Percentiles rank a stretch among this genome's conserved stretches.
Evolutionary conservation across 2,797 vertebrate genomes (phyloP).

Genomic region (Garrulus glandarius): DNA sequence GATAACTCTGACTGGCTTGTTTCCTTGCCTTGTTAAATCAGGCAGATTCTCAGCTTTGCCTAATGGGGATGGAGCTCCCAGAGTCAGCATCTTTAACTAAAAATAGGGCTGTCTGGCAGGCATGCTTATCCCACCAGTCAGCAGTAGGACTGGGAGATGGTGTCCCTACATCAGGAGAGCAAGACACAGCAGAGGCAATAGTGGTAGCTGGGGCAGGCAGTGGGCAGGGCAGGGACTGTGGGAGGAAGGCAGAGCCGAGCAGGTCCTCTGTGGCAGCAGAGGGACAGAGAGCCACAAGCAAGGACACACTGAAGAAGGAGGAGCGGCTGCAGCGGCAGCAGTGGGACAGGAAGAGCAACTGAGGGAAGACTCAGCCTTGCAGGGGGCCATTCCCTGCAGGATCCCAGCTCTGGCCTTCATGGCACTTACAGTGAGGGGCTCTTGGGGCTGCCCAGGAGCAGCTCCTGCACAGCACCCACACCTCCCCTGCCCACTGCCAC

Average conservation of each 20-base stretch:
- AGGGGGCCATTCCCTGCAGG: background rate
- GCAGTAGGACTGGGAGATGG: background rate
- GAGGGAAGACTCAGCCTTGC: background rate
- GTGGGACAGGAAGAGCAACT: accelerated
- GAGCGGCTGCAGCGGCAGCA: accelerated
- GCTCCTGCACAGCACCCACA: background rate
- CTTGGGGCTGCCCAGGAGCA: background rate
- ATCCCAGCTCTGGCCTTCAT: background rate
- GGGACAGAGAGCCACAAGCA: background rate
- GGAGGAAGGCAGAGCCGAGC: background rate
- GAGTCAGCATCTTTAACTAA: background rate
- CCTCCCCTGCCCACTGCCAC: too few species aligned
- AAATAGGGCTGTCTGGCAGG: background rate
- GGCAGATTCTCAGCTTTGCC: background rate
- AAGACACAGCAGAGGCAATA: background rate
- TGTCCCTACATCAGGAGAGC: background rate
- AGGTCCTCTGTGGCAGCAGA: too few species aligned
- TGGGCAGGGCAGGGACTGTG: background rate
- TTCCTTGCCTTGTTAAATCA: constrained; percentile 41
- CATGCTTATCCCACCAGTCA: background rate
- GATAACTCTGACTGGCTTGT: constrained; percentile 32
- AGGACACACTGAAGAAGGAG: accelerated
- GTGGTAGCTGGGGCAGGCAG: background rate
- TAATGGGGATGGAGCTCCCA: background rate
- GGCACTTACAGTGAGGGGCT: background rate